phyloP scores from a whole-genome alignment of 2,888 invertebrate genomes.

The Itoplectis maculator region DNA sequence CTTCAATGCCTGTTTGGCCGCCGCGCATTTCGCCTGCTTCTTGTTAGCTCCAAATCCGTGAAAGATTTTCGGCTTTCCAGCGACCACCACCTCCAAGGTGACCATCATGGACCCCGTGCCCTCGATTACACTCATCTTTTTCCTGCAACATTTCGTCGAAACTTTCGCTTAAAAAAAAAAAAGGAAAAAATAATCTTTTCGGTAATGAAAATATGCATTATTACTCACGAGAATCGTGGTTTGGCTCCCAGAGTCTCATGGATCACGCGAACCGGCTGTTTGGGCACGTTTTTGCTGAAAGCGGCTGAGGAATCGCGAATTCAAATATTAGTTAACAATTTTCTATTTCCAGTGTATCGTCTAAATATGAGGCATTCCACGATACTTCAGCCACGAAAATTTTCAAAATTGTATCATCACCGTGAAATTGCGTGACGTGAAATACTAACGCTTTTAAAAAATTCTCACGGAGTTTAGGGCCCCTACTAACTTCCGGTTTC shows the following conservation, averaged over 20 bases:
- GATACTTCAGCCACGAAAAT: no score
- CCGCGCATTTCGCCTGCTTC: slow-evolving; percentile 90
- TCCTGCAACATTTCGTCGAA: slow-evolving; percentile 69
- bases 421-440: no score
- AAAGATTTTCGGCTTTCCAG: slow-evolving; percentile 87
- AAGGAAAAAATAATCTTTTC: neutral
- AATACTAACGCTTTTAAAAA: no score
- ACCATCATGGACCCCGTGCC: slow-evolving; percentile 85
- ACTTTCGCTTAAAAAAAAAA: neutral
- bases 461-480: no score
- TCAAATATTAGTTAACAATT: neutral
- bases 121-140: slow-evolving; percentile 73
- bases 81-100: slow-evolving; percentile 87
- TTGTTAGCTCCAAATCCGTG: slow-evolving; percentile 91
- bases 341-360: neutral
- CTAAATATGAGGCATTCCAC: neutral
- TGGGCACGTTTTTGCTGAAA: slow-evolving; percentile 94
- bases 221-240: slow-evolving; percentile 90
- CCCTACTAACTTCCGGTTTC: no score
- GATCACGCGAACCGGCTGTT: slow-evolving; percentile 94
- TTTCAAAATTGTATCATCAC: no score
- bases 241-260: slow-evolving; percentile 93
- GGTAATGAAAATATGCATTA: no score
- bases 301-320: slow-evolving; percentile 86
- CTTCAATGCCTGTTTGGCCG: slow-evolving; percentile 91